Percentiles rank a stretch among this genome's conserved stretches.
Conservation (phyloP, 2,113 vertebrate genomes). For the Austrofundulus limnaeus region DNA sequence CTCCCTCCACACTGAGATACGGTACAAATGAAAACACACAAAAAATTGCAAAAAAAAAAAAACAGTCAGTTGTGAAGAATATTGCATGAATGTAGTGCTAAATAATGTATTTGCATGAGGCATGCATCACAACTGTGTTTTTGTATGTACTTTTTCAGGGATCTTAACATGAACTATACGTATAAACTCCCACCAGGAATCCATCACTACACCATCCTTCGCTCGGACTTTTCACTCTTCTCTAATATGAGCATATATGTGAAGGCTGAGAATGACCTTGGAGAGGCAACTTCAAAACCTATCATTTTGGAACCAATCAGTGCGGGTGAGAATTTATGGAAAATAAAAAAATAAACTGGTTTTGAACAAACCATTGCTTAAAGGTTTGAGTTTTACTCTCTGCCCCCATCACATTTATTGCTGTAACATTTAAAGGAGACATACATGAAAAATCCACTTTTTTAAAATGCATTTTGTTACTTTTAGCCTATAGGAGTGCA, state of each 20-base stretch:
- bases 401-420: too few relatives aligned
- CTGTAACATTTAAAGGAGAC: too few relatives aligned
- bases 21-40: constrained; percentile 24
- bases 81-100: background rate
- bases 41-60: background rate
- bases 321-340: constrained; percentile 66
- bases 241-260: constrained; percentile 82
- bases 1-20: constrained; percentile 70
- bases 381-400: too few relatives aligned
- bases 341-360: background rate
- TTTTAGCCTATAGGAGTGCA: too few relatives aligned
- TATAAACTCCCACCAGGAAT: constrained; percentile 48
- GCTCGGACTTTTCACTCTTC: constrained; percentile 74
- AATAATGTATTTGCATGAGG: background rate
- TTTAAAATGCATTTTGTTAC: background rate
- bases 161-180: constrained; percentile 1
- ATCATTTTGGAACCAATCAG: constrained; percentile 81
- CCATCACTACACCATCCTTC: constrained; percentile 76
- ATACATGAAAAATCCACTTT: too few relatives aligned
- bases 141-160: constrained; percentile 42
- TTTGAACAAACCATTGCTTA: background rate
- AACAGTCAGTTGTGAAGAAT: background rate
- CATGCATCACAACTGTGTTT: constrained; percentile 10
- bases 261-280: constrained; percentile 81
- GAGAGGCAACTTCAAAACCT: constrained; percentile 69